Base-by-base conservation (phyloP, 2,888 invertebrate species). In the Xanthorhoe spadicearia region DNA sequence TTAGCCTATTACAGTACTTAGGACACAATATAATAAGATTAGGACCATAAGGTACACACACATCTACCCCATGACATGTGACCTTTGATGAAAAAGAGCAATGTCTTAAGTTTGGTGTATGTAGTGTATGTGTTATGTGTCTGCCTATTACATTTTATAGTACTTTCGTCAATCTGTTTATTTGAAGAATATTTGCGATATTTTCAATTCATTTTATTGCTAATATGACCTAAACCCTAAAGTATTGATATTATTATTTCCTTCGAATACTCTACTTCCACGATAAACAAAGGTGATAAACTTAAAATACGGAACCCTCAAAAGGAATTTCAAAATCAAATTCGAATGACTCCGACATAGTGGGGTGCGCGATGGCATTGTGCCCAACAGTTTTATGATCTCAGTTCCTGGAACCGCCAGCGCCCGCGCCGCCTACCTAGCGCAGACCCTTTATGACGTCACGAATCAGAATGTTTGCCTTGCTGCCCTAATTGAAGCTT, bases 401-500 rank as follows among this genome's bases (percentile, higher is more conserved):
- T 69, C 73, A 74, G 74, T 90, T 90, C 90, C 87, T 76, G 83
- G 90, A 90, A 90, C 68, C 72, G 76, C 69, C 58, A 70, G 74
- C 73, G 72, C 72, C 75, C 65, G 72, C 73, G 70, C 72, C 73
- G 73, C 70, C 82, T 86, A 84, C 85, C 85, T 85, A 84, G 74
- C 77, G 75, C 78, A 76, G 81, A 77, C 84, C 86, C 82, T 88
- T 87, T 81, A 77, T 88, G 88, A 87, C 87, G 87, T 88, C 89
- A 87, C 78, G 70, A 69, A 69, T 72, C 76, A 77, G 73, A 77
- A 81, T 83, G 78, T 82, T 83, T 82, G 79, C 77, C 71, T 74
- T 73, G 74, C 69, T 77, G 76, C 71, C 76, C 76, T 84, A 84
- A 85, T 86, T 83, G 81, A 82, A 84, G 78, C 81, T 78, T 74